A percentile compares a stretch with the other conserved stretches of the same genome.
Evolutionary conservation across 2,113 vertebrate genomes (phyloP).

Genomic region (Stigmatopora nigra): DNA sequence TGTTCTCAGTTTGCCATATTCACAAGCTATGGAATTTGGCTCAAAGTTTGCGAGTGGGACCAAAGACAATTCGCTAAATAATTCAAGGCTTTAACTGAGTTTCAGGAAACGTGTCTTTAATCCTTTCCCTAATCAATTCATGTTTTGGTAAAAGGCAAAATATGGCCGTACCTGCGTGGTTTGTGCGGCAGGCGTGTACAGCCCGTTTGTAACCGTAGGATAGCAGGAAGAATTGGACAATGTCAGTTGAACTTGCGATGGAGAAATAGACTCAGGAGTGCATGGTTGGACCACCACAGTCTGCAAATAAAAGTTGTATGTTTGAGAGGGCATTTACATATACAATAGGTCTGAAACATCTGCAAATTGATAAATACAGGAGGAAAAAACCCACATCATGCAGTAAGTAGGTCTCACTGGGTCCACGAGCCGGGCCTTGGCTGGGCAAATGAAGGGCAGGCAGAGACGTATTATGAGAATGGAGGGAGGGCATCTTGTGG

Average conservation of each 20-base stretch:
- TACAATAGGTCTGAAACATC: conserved; percentile 4
- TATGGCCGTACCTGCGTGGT: conserved; percentile 59
- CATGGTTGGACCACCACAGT: conserved; percentile 47
- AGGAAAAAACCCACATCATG: conserved; percentile 52
- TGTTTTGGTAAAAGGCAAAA: background rate
- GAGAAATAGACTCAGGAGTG: conserved; percentile 61
- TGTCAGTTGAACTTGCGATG: conserved; percentile 67
- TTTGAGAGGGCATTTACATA: conserved; percentile 8
- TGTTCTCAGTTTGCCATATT: no score
- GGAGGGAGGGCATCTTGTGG: conserved; percentile 71
- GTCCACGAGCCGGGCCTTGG: conserved; percentile 58
- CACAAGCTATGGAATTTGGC: no score
- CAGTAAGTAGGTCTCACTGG: conserved; percentile 42
- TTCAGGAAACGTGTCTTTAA: background rate
- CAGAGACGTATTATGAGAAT: conserved; percentile 78
- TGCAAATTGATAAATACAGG: conserved; percentile 1
- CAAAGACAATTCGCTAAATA: background rate
- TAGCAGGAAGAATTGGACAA: conserved; percentile 61
- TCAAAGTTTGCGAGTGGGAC: no score
- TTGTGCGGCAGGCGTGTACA: conserved; percentile 50
- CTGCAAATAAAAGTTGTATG: conserved; percentile 48
- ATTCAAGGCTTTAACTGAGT: background rate
- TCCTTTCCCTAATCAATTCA: background rate
- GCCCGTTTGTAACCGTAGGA: conserved; percentile 68
- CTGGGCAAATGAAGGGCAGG: conserved; percentile 77